These are phyloP conservation scores for Drosophila suzukii DNA, from an alignment of 1,140 invertebrate genomes.

Conservation along the genomic window DNA sequence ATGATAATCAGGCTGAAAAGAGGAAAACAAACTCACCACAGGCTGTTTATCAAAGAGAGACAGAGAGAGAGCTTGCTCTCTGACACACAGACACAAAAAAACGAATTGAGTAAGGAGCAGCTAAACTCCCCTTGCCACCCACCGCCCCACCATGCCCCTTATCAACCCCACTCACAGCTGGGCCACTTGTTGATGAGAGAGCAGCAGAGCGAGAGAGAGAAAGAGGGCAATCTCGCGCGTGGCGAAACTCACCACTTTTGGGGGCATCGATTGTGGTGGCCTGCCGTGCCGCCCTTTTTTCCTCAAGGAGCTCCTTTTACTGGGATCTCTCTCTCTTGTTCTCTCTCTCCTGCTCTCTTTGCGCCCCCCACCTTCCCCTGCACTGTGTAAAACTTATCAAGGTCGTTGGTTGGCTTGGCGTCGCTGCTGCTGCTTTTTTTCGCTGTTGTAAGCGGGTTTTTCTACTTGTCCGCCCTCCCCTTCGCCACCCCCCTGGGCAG, in stretches of 20 bases:
- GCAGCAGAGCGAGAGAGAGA: slow-evolving; percentile 13
- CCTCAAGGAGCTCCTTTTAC: slow-evolving; percentile 50
- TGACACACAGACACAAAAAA: slow-evolving; percentile 64
- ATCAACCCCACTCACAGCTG: slow-evolving; percentile 38
- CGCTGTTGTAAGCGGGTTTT: slow-evolving; percentile 81
- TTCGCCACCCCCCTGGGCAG: slow-evolving; percentile 15
- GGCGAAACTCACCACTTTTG: slow-evolving; percentile 57
- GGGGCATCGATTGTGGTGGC: slow-evolving; percentile 70
- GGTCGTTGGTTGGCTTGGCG: slow-evolving; percentile 74
- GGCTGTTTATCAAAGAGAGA: slow-evolving; percentile 47
- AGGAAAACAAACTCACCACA: slow-evolving; percentile 55
- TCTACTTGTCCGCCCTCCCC: slow-evolving; percentile 57
- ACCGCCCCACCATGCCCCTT: slow-evolving; percentile 6
- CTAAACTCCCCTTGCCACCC: slow-evolving; percentile 12
- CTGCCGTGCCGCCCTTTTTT: slow-evolving; percentile 28
- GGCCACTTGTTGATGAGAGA: slow-evolving; percentile 57
- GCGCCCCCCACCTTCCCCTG: background rate
- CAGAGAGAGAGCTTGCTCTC: slow-evolving; percentile 33
- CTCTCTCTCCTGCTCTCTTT: slow-evolving; percentile 51
- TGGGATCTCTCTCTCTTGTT: slow-evolving; percentile 47
- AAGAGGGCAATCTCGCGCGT: slow-evolving; percentile 10
- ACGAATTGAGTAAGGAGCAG: slow-evolving; percentile 61
- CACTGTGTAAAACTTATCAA: slow-evolving; percentile 74
- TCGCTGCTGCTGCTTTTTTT: slow-evolving; percentile 36
- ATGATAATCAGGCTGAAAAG: slow-evolving; percentile 59